A percentile compares a stretch with the other conserved stretches of the same genome.
phyloP scores from a whole-genome alignment of 2,113 vertebrate genomes.

The Channa argus region DNA sequence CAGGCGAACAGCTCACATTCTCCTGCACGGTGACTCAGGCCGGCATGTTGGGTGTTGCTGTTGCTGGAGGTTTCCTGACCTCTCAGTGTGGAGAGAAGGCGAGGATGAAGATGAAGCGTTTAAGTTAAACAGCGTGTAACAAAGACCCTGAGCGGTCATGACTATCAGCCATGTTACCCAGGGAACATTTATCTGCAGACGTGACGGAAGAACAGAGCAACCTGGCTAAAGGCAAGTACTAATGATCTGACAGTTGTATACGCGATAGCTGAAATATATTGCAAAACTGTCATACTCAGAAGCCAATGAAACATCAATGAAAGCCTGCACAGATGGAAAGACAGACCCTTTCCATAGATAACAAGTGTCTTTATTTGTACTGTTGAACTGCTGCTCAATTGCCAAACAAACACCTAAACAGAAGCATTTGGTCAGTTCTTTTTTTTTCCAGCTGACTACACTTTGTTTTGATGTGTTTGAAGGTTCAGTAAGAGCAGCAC shows the following conservation, averaged over 20 bases:
- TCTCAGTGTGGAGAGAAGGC: conserved; percentile 21
- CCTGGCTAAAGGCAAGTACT: conserved; percentile 55
- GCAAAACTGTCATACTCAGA: background rate
- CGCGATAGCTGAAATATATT: background rate
- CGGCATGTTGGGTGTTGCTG: conserved; percentile 55
- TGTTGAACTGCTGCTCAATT: too few relatives aligned
- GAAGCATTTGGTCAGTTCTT: background rate
- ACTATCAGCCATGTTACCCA: conserved; percentile 57
- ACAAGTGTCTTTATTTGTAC: too few relatives aligned
- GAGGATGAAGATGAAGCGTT: conserved; percentile 7
- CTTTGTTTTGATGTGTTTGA: conserved; percentile 36
- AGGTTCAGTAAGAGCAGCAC: conserved; percentile 45
- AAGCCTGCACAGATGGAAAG: too few relatives aligned
- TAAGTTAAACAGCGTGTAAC: background rate
- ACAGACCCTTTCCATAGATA: too few relatives aligned
- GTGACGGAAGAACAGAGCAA: conserved; percentile 13
- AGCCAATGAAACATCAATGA: too few relatives aligned
- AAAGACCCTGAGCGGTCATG: conserved; percentile 45
- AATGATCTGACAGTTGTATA: background rate
- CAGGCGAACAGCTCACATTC: conserved; percentile 36
- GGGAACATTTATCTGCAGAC: conserved; percentile 31
- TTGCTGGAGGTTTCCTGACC: conserved; percentile 64
- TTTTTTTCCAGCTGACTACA: background rate
- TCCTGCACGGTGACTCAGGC: conserved; percentile 58
- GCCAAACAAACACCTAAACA: too few relatives aligned